Percentiles rank a stretch among this genome's conserved stretches.
Conservation (phyloP, 2,888 invertebrate genomes). For the Coelinius sp. region DNA sequence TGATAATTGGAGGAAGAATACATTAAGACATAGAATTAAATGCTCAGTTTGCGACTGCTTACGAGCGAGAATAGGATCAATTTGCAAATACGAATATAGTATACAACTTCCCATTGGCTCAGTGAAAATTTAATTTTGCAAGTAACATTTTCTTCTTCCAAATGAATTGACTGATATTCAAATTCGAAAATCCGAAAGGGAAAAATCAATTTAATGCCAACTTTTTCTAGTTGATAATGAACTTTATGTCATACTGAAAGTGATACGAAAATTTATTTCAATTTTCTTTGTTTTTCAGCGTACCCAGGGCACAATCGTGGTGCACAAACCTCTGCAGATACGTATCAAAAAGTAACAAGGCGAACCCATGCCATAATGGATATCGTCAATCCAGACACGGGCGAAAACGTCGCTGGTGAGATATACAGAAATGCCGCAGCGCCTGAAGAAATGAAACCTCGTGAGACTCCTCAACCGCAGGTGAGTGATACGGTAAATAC, state of each 20-base stretch:
- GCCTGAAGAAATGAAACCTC: constrained; percentile 72
- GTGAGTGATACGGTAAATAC: constrained; percentile 53
- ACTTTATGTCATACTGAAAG: too few relatives aligned
- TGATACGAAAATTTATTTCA: constrained; percentile 12
- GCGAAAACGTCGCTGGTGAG: constrained; percentile 73
- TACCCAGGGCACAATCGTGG: constrained; percentile 62
- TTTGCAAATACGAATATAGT: too few relatives aligned
- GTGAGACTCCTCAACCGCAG: constrained; percentile 73
- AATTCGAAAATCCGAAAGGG: too few relatives aligned
- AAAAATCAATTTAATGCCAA: neutral
- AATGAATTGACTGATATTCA: too few relatives aligned
- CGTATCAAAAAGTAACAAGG: constrained; percentile 55
- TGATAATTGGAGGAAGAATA: too few relatives aligned
- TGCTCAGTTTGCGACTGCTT: too few relatives aligned
- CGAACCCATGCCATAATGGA: constrained; percentile 66
- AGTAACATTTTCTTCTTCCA: too few relatives aligned
- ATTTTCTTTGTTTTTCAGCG: constrained; percentile 41
- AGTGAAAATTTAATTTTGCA: too few relatives aligned
- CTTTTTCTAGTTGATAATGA: neutral
- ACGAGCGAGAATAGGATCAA: too few relatives aligned
- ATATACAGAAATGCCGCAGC: constrained; percentile 71
- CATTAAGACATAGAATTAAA: too few relatives aligned
- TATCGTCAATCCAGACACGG: constrained; percentile 73
- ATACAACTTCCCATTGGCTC: too few relatives aligned
- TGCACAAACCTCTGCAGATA: constrained; percentile 49